A percentile compares a stretch with the other conserved stretches of the same genome.
phyloP scores from a whole-genome alignment of 2,797 vertebrate genomes.

The Varecia variegata region DNA sequence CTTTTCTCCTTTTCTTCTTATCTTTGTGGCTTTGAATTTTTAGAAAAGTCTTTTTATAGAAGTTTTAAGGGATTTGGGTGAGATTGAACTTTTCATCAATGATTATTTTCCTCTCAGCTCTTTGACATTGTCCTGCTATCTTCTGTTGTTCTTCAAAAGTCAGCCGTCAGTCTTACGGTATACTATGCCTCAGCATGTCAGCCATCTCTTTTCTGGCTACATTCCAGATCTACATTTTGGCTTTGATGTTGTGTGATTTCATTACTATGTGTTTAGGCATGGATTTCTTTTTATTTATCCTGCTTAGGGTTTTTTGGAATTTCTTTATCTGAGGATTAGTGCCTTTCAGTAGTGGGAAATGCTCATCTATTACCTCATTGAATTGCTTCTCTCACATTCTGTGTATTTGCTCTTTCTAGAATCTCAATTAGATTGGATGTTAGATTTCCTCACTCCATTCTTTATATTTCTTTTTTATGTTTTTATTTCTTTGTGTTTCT shows the following conservation, averaged over 20 bases:
- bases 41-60: background rate
- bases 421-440: background rate
- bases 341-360: background rate
- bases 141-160: background rate
- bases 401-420: background rate
- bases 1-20: background rate
- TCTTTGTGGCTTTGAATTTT: background rate
- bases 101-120: background rate
- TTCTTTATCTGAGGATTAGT: background rate
- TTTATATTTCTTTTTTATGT: background rate
- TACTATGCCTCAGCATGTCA: background rate
- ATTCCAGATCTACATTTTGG: background rate
- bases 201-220: background rate
- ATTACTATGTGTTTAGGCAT: background rate
- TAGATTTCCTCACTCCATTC: background rate
- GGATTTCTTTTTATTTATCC: background rate
- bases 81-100: background rate
- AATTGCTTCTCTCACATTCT: background rate
- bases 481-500: conserved; percentile 9
- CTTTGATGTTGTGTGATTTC: background rate
- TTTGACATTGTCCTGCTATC: background rate
- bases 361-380: background rate
- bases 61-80: background rate
- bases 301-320: background rate
- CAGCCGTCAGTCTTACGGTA: background rate